Conservation (phyloP, 30 jellyfish, hydroid and myxozoan genomes). For the Mastigias papua region DNA sequence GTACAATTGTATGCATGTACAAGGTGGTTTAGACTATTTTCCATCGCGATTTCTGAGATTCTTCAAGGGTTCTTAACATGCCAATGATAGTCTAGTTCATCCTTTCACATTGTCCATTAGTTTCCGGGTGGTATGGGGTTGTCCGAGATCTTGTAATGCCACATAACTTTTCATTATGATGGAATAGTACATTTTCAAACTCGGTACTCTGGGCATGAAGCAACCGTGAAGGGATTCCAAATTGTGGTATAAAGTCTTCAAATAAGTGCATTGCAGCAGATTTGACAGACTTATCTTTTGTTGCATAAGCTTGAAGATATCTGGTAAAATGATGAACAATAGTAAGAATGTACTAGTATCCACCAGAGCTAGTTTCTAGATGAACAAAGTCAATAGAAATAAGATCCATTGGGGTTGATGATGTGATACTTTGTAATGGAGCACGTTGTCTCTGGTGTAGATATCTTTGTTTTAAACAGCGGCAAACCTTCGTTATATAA, state of each 20-base stretch:
- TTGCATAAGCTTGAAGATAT: background rate
- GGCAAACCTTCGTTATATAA: slow-evolving; percentile 27
- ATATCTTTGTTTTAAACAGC: slow-evolving; percentile 38
- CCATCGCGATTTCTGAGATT: too few relatives aligned
- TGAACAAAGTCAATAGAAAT: background rate
- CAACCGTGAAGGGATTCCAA: background rate
- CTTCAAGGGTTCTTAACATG: too few relatives aligned
- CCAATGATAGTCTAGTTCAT: background rate
- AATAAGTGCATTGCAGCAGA: background rate
- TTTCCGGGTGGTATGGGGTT: background rate
- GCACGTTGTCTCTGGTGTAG: slow-evolving; percentile 40
- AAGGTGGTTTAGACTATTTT: too few relatives aligned
- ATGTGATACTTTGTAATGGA: slow-evolving; percentile 59
- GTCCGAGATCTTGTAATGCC: background rate
- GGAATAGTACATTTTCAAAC: background rate
- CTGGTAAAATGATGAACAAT: slow-evolving; percentile 36
- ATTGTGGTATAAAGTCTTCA: background rate
- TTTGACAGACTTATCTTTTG: slow-evolving; percentile 40
- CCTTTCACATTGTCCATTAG: background rate
- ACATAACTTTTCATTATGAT: background rate
- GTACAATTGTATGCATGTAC: too few relatives aligned
- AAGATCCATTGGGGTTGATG: slow-evolving; percentile 8
- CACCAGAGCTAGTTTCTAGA: slow-evolving; percentile 5
- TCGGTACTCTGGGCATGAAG: background rate
- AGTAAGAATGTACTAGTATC: slow-evolving; percentile 58